Base-by-base conservation (phyloP, 2,888 invertebrate genomes). In the Theodoxus fluviatilis region DNA sequence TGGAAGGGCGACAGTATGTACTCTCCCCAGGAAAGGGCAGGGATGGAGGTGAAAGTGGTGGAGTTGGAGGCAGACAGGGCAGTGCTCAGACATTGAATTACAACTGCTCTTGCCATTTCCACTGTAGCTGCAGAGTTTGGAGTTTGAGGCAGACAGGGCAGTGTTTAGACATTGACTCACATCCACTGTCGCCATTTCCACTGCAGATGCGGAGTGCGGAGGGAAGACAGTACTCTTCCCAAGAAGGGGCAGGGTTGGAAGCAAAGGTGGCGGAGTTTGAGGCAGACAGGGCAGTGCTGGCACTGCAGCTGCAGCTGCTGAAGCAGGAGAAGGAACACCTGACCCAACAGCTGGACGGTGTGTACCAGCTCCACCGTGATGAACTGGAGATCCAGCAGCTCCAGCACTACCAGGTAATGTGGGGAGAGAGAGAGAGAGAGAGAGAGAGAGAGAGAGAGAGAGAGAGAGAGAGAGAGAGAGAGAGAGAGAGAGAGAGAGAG, bases 371-470 rank as follows among this genome's bases (percentile, higher is more conserved):
- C 67, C 85, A 85, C 71, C 80, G 81, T 38, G 83, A 82, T 61
- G 84, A 84, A 69, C 73, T 84, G 63, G 84, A 85, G 63, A 77
- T 84, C 28, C 84, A 84, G 69, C 84, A 85, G 72, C 77, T 85
- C 35, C 84, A 84, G 59, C 84, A 84, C 74, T 83, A 83, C 71
- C 84, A 85, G 82, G 84, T 83, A 70, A 40, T 35, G n/a, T n/a
- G n/a, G n/a, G n/a, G n/a, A n/a, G n/a, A n/a, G n/a, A n/a, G n/a
- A n/a, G n/a, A n/a, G n/a, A n/a, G n/a, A n/a, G n/a, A n/a, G n/a
- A n/a, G n/a, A n/a, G n/a, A n/a, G n/a, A n/a, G n/a, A n/a, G n/a
- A n/a, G n/a, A n/a, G n/a, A n/a, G n/a, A n/a, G n/a, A n/a, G n/a
- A n/a, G n/a, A n/a, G n/a, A n/a, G n/a, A n/a, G n/a, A n/a, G n/a